Conservation (phyloP, 2,888 invertebrate species). For the Platerodrilus igneus region DNA sequence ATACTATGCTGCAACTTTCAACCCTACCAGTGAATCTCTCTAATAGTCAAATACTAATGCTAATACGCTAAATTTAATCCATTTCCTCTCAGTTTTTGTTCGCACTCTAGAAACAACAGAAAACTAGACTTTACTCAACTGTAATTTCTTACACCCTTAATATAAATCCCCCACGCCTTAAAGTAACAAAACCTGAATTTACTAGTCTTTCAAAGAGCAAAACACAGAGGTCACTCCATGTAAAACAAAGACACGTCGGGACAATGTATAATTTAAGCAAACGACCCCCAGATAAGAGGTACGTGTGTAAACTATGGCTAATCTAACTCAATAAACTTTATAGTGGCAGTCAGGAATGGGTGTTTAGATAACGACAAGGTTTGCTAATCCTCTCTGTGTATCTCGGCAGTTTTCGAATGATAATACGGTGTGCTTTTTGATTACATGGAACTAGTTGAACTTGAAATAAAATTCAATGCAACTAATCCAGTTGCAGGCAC, state of each 20-base stretch:
- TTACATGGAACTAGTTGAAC: no score
- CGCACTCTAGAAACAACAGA: no score
- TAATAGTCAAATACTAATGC: no score
- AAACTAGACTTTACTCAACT: constrained; percentile 10
- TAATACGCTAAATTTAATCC: no score
- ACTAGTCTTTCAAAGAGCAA: constrained; percentile 37
- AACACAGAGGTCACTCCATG: constrained; percentile 39
- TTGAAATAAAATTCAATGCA: no score
- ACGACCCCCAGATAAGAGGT: constrained; percentile 48
- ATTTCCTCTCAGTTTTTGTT: no score
- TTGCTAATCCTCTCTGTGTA: constrained; percentile 46
- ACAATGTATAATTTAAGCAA: constrained; percentile 47
- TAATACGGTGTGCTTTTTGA: no score
- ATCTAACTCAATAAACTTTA: constrained; percentile 52
- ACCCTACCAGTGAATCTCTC: no score
- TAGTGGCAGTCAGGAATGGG: constrained; percentile 51
- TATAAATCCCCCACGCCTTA: constrained; percentile 38
- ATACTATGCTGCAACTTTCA: no score
- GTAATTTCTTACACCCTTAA: constrained; percentile 36
- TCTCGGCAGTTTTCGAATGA: no score
- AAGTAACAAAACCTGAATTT: constrained; percentile 22
- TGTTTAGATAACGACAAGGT: constrained; percentile 48
- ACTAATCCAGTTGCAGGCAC: no score
- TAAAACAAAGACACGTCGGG: constrained; percentile 45
- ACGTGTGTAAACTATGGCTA: constrained; percentile 51